Conservation (phyloP, 2,113 vertebrate species). For the Zosterops hypoxanthus region DNA sequence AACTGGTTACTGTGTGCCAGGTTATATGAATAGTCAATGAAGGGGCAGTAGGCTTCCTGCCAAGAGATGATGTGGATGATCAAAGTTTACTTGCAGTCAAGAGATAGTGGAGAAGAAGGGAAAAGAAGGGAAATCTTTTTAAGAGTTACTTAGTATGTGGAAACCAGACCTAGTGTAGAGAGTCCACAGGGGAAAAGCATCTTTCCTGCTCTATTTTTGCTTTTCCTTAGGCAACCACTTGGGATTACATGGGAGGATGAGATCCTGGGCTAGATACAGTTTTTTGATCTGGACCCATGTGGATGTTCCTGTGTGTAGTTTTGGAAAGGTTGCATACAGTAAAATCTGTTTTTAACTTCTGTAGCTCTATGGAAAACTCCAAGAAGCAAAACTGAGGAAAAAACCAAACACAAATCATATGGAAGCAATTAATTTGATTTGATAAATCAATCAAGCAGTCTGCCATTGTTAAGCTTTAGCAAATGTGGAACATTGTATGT, state of each 20-base stretch:
- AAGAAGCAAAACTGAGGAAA: not conserved
- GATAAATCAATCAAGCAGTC: not conserved
- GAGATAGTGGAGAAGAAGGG: not conserved
- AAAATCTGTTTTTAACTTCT: not conserved
- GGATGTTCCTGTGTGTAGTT: not conserved
- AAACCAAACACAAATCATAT: not conserved
- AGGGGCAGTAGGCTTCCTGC: not conserved
- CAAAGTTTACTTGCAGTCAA: not conserved
- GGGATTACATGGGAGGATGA: not conserved
- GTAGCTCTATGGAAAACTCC: not conserved
- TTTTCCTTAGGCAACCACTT: not conserved
- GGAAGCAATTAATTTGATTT: not conserved
- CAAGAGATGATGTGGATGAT: not conserved
- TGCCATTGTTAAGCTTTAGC: not conserved
- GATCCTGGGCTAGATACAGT: not conserved
- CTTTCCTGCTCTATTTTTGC: not conserved
- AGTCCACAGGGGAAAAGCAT: not conserved
- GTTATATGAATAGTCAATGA: not conserved
- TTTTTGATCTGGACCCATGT: not conserved
- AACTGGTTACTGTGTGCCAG: accelerated
- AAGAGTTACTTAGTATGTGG: not conserved
- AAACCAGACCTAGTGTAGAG: not conserved
- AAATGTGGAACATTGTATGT: not conserved
- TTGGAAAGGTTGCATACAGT: not conserved
- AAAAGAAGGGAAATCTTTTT: not conserved